Evolutionary conservation across 2,888 invertebrate species (phyloP), one percentile per base, ranked within the genome.

Genomic region (Mystacides longicornis): DNA sequence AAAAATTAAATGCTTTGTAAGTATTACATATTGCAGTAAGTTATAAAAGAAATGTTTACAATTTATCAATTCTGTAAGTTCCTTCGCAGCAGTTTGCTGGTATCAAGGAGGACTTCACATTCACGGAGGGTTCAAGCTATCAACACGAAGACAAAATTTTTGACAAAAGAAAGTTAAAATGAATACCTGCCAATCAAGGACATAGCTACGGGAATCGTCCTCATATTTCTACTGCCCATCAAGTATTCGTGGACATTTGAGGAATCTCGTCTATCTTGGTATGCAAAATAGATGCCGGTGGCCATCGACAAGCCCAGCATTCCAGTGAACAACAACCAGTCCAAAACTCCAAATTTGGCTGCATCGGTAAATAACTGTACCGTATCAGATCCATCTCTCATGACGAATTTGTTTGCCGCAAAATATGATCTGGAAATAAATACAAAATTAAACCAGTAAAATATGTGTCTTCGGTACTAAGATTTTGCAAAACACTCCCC

Each of bases 191-290:
- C 92, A 66, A 93, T 82, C 31, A 93, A 78, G 7, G 91, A 92
- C 80, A 92, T 85, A 21, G 92, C 86, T 16, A 93, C 89, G 0
- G 93, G 93, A 66, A 92, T 86, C 0, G 86, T 83, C 57, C 82
- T 80, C 77, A 92, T 79, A 56, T 82, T 78, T 64, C 81, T 80
- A 55, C 86, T 87, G 27, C 89, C 92, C 59, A 91, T 80, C 51
- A 93, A 75, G 68, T 91, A 91, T 66, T 87, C 87, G 63, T 78
- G 75, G 69, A 87, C 69, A 67, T 81, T 77, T 63, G 74, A 70
- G 62, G 83, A 67, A 31, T 50, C 72, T 9, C 77, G 73, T 59
- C 73, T 71, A 23, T 68, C 67, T 45, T 75, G 69, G 56, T 81
- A 82, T 2, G 81, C 82, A 52, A 78, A 73, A 60, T 87, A 91